phyloP scores from a whole-genome alignment of 2,888 invertebrate genomes.

The Leuctra nigra region DNA sequence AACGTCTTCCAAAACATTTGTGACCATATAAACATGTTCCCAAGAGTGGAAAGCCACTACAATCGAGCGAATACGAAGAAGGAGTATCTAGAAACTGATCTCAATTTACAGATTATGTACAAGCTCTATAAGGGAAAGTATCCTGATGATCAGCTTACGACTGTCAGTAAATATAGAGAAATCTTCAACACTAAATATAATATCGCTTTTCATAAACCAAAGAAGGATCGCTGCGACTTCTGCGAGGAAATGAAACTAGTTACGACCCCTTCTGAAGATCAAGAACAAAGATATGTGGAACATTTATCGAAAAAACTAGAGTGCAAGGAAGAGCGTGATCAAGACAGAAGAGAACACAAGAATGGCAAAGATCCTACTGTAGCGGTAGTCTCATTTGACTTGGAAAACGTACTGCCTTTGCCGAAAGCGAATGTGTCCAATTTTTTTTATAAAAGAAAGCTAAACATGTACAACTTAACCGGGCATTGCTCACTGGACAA shows the following conservation, averaged over 20 bases:
- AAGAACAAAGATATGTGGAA: neutral
- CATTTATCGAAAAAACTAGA: neutral
- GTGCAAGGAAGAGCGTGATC: neutral
- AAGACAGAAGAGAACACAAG: no score
- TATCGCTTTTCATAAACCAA: slow-evolving; percentile 29
- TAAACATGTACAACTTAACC: neutral
- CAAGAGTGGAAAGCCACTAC: slow-evolving; percentile 30
- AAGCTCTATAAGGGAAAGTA: slow-evolving; percentile 23
- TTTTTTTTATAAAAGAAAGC: neutral
- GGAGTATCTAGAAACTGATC: slow-evolving; percentile 29
- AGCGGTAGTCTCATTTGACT: neutral
- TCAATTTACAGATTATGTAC: slow-evolving; percentile 30
- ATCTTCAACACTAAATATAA: slow-evolving; percentile 29
- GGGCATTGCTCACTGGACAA: neutral
- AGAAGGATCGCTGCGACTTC: slow-evolving; percentile 31
- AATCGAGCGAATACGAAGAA: slow-evolving; percentile 26
- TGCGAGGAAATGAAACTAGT: neutral
- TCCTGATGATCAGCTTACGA: slow-evolving; percentile 24
- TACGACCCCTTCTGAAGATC: slow-evolving; percentile 22
- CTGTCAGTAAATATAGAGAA: slow-evolving; percentile 26
- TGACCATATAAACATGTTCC: slow-evolving; percentile 30
- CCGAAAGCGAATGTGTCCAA: neutral
- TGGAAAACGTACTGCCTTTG: neutral
- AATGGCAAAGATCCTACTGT: no score
- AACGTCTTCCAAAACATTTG: no score